phyloP scores from a whole-genome alignment of 2,888 invertebrate genomes.

The Gymnocheta viridis region DNA sequence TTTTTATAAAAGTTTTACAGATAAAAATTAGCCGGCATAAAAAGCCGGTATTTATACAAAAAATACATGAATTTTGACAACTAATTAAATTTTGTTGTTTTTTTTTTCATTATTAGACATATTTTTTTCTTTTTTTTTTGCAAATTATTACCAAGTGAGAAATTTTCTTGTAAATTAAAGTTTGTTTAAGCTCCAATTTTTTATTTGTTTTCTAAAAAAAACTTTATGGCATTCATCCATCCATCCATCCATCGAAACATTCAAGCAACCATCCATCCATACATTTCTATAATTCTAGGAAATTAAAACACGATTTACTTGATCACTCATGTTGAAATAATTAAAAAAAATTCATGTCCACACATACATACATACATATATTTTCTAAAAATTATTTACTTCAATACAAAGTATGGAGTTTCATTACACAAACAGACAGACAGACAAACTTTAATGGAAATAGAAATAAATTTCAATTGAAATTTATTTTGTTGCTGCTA shows the following conservation, averaged over 20 bases:
- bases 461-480: constrained; percentile 19
- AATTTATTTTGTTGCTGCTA: constrained; percentile 30
- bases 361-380: not conserved
- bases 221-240: constrained; percentile 16
- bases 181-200: not conserved
- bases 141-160: constrained; percentile 25
- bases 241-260: constrained; percentile 16
- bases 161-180: constrained; percentile 45
- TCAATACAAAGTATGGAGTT: constrained; percentile 25
- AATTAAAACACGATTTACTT: constrained; percentile 68
- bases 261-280: constrained; percentile 49
- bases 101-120: not conserved
- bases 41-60: constrained; percentile 2
- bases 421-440: constrained; percentile 9
- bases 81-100: not conserved
- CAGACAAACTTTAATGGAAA: constrained; percentile 18
- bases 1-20: not conserved
- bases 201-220: not conserved
- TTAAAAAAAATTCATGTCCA: constrained; percentile 48
- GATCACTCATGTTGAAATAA: constrained; percentile 68
- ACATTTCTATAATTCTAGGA: constrained; percentile 65
- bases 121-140: not conserved
- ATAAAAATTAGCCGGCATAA: not conserved
- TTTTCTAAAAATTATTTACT: not conserved
- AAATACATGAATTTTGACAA: not conserved